A percentile compares a stretch with the other conserved stretches of the same genome.
These are phyloP conservation scores for Berghia stephanieae DNA, from an alignment of 1,140 invertebrate genomes.

Conservation along the genomic window DNA sequence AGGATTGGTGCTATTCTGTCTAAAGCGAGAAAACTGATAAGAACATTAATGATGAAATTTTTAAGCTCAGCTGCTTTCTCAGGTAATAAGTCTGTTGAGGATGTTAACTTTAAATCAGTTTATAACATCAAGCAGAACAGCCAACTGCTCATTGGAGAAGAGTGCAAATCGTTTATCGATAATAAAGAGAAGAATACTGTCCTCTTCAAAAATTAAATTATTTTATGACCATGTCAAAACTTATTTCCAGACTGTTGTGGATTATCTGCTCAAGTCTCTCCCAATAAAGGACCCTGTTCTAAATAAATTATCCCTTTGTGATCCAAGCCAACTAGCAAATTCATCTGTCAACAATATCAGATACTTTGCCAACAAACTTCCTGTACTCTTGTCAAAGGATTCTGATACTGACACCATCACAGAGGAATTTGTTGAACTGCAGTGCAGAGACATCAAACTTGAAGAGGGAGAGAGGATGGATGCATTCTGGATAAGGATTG, in stretches of 20 bases:
- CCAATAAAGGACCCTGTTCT: not conserved
- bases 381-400: not conserved
- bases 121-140: not conserved
- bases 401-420: not conserved
- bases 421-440: not conserved
- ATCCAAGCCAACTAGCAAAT: not conserved
- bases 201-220: not conserved
- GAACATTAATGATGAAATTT: not conserved
- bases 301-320: too few relatives aligned
- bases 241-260: not conserved
- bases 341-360: not conserved
- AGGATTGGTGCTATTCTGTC: not conserved
- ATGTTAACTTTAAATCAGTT: not conserved
- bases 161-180: not conserved
- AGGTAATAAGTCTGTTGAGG: not conserved
- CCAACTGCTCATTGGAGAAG: slow-evolving; percentile 7
- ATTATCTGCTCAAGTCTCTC: not conserved
- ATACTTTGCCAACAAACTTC: not conserved
- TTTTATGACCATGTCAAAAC: not conserved
- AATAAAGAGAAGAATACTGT: not conserved
- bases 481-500: not conserved
- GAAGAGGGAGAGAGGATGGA: not conserved
- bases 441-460: not conserved
- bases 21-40: not conserved
- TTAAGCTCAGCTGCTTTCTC: not conserved